phyloP scores from a whole-genome alignment of 35 echinoderm and acorn worm genomes.

The Apostichopus californicus region DNA sequence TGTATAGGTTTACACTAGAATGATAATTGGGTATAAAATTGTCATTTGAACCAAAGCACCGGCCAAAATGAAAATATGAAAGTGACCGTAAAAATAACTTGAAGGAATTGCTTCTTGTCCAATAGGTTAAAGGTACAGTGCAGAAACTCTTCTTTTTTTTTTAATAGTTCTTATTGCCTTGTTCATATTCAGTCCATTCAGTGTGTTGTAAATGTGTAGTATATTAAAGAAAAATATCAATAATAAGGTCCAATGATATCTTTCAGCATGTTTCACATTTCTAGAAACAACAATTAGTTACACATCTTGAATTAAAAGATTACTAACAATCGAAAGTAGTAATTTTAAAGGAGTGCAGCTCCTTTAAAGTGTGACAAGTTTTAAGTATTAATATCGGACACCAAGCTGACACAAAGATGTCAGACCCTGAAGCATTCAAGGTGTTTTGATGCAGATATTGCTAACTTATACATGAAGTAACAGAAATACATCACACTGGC shows the following conservation, averaged over 20 bases:
- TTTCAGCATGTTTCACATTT: too few relatives aligned
- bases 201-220: too few relatives aligned
- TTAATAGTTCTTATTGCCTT: neutral
- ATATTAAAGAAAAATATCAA: too few relatives aligned
- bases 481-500: too few relatives aligned
- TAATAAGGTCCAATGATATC: too few relatives aligned
- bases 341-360: neutral
- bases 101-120: neutral
- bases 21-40: neutral
- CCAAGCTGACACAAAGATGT: neutral
- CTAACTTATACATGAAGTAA: too few relatives aligned
- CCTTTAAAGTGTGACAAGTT: neutral
- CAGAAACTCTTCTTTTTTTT: neutral
- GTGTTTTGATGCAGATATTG: neutral
- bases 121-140: neutral
- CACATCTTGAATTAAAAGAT: too few relatives aligned
- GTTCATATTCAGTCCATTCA: too few relatives aligned
- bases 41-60: neutral
- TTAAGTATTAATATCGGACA: neutral
- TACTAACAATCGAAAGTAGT: too few relatives aligned
- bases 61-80: neutral
- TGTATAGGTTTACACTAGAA: neutral
- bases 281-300: too few relatives aligned
- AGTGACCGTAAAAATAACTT: neutral
- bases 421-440: neutral